Conservation (phyloP, 2,888 invertebrate genomes). For the Mesoligia furuncula region DNA sequence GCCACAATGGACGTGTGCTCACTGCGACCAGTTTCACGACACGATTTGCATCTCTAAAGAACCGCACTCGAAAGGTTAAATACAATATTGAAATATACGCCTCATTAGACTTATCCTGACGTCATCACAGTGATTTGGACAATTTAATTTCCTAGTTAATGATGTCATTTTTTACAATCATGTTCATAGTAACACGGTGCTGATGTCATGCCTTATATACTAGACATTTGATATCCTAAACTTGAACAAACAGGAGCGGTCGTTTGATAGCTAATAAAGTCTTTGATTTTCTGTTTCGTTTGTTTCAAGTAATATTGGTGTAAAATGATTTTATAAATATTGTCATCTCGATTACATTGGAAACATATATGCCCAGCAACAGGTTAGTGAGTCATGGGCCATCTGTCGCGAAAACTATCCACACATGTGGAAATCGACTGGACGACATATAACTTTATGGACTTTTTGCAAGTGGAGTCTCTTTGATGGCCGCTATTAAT, state of each 20-base stretch:
- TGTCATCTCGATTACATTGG: constrained; percentile 83
- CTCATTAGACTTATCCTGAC: constrained; percentile 55
- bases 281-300: constrained; percentile 67
- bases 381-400: constrained; percentile 88
- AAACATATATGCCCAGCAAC: constrained; percentile 79
- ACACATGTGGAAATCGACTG: constrained; percentile 84
- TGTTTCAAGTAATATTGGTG: constrained; percentile 63
- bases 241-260: constrained; percentile 73
- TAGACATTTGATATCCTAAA: constrained; percentile 75
- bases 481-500: constrained; percentile 79
- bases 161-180: constrained; percentile 77
- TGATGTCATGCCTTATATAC: constrained; percentile 83
- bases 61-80: constrained; percentile 38
- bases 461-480: constrained; percentile 74
- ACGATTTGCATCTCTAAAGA: constrained; percentile 45
- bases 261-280: constrained; percentile 72
- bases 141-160: constrained; percentile 78
- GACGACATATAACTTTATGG: constrained; percentile 77
- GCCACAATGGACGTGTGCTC: constrained; percentile 35
- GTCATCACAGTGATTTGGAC: constrained; percentile 68
- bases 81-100: constrained; percentile 29
- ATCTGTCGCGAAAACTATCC: constrained; percentile 88
- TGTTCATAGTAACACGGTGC: constrained; percentile 66
- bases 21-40: constrained; percentile 46
- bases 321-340: constrained; percentile 79